Evolutionary conservation across 2,888 invertebrate species (phyloP).

Genomic region (Sylvicola cinctus): DNA sequence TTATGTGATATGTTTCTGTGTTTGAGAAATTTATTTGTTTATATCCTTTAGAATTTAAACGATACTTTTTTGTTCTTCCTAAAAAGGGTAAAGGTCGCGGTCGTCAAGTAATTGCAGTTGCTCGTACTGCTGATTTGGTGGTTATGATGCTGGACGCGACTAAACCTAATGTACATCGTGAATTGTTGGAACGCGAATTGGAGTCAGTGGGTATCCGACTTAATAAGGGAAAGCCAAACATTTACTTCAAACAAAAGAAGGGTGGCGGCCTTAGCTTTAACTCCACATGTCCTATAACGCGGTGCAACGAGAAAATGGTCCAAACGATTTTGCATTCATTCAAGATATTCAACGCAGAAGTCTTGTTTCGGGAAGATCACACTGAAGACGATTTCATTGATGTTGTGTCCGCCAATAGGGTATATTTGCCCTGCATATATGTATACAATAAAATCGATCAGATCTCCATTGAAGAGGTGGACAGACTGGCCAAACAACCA

Average conservation of each 20-base stretch:
- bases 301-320: slow-evolving; percentile 90
- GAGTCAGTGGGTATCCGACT: slow-evolving; percentile 95
- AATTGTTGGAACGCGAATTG: slow-evolving; percentile 78
- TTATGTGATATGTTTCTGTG: background rate
- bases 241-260: slow-evolving; percentile 94
- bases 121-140: slow-evolving; percentile 91
- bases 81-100: slow-evolving; percentile 76
- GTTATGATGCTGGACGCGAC: slow-evolving; percentile 99
- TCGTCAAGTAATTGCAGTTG: slow-evolving; percentile 93
- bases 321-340: slow-evolving; percentile 97
- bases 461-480: slow-evolving; percentile 96
- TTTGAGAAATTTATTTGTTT: background rate
- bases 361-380: slow-evolving; percentile 90
- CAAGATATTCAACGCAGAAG: slow-evolving; percentile 91
- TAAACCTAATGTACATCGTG: slow-evolving; percentile 89
- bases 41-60: background rate
- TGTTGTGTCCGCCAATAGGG: slow-evolving; percentile 87
- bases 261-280: slow-evolving; percentile 95
- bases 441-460: slow-evolving; percentile 99
- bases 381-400: slow-evolving; percentile 94
- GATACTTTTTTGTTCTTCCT: slow-evolving; percentile 2
- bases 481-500: slow-evolving; percentile 72
- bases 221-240: slow-evolving; percentile 89
- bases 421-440: slow-evolving; percentile 92
- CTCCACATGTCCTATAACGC: slow-evolving; percentile 81